Base-by-base conservation (phyloP, 2,113 vertebrate genomes). In the Chaetops frenatus region DNA sequence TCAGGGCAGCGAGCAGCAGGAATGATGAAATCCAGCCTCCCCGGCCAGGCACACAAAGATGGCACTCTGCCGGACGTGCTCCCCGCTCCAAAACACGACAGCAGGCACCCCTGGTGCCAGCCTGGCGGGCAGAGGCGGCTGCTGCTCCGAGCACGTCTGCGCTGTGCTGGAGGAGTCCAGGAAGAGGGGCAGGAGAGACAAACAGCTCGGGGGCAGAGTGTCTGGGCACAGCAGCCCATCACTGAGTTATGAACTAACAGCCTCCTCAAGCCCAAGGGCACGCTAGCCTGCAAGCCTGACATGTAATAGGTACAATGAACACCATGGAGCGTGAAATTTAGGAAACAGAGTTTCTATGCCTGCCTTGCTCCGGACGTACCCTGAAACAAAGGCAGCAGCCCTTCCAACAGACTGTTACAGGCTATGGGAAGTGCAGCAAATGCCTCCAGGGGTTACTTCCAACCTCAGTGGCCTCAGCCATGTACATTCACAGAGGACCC, bases 1-100 rank as follows among this genome's bases (percentile, higher is more conserved):
- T 93, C 88, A 25, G 38, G 95, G 86, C 94, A 92, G 88, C 3
- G 4, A 85, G 73, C 70, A 6, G 86, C 65, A 92, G 80, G 83
- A 69, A 66, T 81, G 92, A 91, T 86, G 91, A 88, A 96, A 91
- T 2, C 8, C 19, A 4, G 88, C 6, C 9, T 56, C 90, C 28
- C 78, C 0, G 0, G 83, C 66, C 90, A 85, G 92, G 70, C 66
- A 72, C 87, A 87, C 73, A 78, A 74, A 93, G 92, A 44, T 83
- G 88, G 90, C 92, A 85, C 90, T 51, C n/a, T 81, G 95, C 94
- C 18, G 40, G 27, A 5, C 1, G 5, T 0, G 48, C 36, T 83
- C 40, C 65, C 42, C 0, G 2, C 10, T 44, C 91, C 83, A 25
- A 7, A 67, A 64, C 57, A 13, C 2, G 0, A 27, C 88, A 82